Conservation (phyloP, 2,797 vertebrate species). For the Carcharodon carcharias region DNA sequence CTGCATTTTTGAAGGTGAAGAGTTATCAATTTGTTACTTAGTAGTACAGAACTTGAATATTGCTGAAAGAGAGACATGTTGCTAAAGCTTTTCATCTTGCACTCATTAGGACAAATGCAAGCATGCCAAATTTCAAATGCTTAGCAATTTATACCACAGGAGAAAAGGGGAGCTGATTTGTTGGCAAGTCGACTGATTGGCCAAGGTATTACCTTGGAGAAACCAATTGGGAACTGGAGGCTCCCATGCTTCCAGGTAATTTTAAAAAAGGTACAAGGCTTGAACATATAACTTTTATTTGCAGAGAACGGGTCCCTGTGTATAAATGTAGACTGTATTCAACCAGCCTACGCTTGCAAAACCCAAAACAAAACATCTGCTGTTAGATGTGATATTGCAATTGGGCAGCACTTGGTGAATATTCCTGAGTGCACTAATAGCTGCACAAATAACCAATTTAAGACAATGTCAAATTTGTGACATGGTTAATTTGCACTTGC, state of each 20-base stretch:
- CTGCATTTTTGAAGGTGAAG: background rate
- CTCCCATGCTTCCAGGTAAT: background rate
- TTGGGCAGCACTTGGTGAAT: background rate
- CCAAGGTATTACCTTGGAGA: no score
- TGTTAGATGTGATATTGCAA: background rate
- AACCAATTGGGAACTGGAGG: background rate
- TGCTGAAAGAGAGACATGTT: background rate
- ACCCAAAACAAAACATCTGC: background rate
- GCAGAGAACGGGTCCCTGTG: background rate
- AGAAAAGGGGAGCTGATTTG: no score
- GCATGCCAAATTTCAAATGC: no score
- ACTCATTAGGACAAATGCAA: background rate
- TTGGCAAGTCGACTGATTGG: no score
- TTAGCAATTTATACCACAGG: no score
- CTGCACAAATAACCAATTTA: background rate
- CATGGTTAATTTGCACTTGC: background rate
- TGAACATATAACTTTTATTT: background rate
- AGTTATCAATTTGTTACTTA: background rate
- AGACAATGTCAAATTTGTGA: background rate
- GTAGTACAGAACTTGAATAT: background rate
- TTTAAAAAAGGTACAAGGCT: background rate
- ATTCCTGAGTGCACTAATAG: background rate
- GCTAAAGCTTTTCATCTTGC: background rate
- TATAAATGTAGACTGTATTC: background rate
- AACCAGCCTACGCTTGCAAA: background rate